Evolutionary conservation across 1,140 invertebrate genomes (phyloP).

Genomic region (Chionoecetes opilio): DNA sequence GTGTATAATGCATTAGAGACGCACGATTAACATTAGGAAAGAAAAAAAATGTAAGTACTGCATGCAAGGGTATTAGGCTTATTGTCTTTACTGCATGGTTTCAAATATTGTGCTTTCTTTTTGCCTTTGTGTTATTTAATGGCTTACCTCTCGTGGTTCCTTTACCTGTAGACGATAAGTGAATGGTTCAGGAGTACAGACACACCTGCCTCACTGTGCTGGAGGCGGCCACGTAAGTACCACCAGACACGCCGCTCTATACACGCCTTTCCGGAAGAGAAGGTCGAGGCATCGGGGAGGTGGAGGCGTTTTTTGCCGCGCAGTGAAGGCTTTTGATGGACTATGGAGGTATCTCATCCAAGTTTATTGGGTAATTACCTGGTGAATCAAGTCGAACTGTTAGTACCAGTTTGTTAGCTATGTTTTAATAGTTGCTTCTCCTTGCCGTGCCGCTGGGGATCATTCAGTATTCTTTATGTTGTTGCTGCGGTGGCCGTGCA

Average conservation of each 20-base stretch:
- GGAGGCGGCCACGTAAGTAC: neutral
- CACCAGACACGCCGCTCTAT: neutral
- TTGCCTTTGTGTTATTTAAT: too few species aligned
- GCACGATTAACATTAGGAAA: neutral
- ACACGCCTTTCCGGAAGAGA: neutral
- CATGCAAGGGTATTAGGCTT: neutral
- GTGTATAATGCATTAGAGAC: neutral
- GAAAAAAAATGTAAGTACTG: neutral
- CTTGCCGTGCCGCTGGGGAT: neutral
- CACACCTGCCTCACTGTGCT: neutral
- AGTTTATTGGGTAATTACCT: constrained; percentile 48
- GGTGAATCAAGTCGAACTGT: constrained; percentile 9
- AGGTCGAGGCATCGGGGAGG: neutral
- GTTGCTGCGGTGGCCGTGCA: neutral
- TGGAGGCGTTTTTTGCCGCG: constrained; percentile 5
- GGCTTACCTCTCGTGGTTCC: neutral
- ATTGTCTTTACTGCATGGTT: neutral
- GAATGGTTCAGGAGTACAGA: neutral
- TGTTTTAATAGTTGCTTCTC: constrained; percentile 18
- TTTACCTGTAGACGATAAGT: neutral
- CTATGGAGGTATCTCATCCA: constrained; percentile 33
- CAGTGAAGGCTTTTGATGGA: constrained; percentile 42
- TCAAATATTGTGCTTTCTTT: neutral
- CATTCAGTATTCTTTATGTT: neutral
- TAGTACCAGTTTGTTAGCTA: neutral